phyloP scores from a whole-genome alignment of 2,888 invertebrate species.

The Macrosoma leucophasiata region DNA sequence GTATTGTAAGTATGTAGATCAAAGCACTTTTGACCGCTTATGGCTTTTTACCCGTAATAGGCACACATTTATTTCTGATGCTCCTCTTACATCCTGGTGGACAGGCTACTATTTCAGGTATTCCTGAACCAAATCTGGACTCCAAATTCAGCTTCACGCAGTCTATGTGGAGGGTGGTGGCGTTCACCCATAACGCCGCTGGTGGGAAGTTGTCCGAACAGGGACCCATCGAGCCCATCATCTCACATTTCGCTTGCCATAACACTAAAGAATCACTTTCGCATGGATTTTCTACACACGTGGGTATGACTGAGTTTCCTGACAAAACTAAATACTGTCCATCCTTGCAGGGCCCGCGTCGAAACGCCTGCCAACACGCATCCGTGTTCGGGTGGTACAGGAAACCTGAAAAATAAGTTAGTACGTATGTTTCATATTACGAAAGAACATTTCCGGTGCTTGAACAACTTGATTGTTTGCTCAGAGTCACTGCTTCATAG shows the following conservation, averaged over 20 bases:
- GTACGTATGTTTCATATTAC: too few relatives aligned
- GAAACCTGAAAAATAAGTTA: slow-evolving; percentile 71
- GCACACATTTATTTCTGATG: slow-evolving; percentile 41
- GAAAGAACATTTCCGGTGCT: too few relatives aligned
- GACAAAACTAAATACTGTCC: slow-evolving; percentile 75
- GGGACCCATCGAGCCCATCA: slow-evolving; percentile 44
- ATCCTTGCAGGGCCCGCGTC: slow-evolving; percentile 77
- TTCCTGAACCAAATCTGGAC: slow-evolving; percentile 39
- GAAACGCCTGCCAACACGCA: slow-evolving; percentile 78
- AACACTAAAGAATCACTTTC: slow-evolving; percentile 59
- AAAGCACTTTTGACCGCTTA: too few relatives aligned
- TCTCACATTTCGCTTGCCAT: slow-evolving; percentile 66
- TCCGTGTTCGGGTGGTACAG: slow-evolving; percentile 78
- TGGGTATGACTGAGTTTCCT: slow-evolving; percentile 66
- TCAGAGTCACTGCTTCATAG: too few relatives aligned
- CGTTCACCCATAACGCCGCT: slow-evolving; percentile 76
- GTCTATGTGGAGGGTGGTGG: slow-evolving; percentile 72
- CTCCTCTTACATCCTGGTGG: slow-evolving; percentile 50
- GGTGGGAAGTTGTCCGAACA: slow-evolving; percentile 50
- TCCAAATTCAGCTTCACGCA: slow-evolving; percentile 62
- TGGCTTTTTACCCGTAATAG: too few relatives aligned
- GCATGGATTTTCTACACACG: slow-evolving; percentile 79
- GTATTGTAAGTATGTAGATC: too few relatives aligned
- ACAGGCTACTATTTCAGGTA: slow-evolving; percentile 27
- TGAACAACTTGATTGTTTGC: too few relatives aligned